A percentile compares a stretch with the other conserved stretches of the same genome.
Conservation (phyloP, 2,113 vertebrate species). For the Cairina moschata region DNA sequence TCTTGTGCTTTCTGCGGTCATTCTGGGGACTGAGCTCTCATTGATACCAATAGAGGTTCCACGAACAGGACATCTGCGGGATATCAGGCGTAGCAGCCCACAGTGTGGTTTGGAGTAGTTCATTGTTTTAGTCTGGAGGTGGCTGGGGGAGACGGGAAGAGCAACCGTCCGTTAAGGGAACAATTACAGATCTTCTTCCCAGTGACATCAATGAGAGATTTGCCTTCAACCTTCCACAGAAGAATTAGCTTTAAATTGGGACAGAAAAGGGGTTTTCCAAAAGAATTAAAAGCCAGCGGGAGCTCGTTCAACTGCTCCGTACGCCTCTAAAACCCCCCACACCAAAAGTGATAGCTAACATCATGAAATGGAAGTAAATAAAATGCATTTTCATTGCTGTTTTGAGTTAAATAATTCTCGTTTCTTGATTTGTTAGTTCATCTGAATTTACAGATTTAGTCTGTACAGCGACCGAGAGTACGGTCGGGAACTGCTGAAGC, state of each 20-base stretch:
- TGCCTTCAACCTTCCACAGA: constrained; percentile 58
- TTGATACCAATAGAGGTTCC: constrained; percentile 37
- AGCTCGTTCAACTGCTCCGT: constrained; percentile 25
- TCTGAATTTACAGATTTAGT: constrained; percentile 38
- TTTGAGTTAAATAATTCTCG: constrained; percentile 62
- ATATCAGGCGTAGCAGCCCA: constrained; percentile 33
- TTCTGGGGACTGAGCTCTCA: constrained; percentile 68
- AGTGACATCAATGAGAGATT: constrained; percentile 49
- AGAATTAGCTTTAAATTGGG: constrained; percentile 62
- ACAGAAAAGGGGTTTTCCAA: constrained; percentile 48
- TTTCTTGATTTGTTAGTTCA: constrained; percentile 60
- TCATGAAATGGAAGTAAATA: constrained; percentile 66
- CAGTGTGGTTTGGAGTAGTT: constrained; percentile 39
- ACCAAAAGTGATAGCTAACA: constrained; percentile 48
- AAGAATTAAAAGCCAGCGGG: constrained; percentile 42
- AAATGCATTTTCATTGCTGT: constrained; percentile 70
- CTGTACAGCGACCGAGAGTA: neutral
- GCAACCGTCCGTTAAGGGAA: constrained; percentile 48
- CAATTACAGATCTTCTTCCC: constrained; percentile 47
- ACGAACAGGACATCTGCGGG: constrained; percentile 23
- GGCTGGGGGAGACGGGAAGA: constrained; percentile 34
- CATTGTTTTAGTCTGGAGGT: constrained; percentile 41
- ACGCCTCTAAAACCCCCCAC: constrained; percentile 57
- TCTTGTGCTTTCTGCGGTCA: constrained; percentile 71
- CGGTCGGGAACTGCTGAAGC: neutral